Base-by-base conservation (phyloP, 2,888 invertebrate genomes). In the Nysson spinosus region DNA sequence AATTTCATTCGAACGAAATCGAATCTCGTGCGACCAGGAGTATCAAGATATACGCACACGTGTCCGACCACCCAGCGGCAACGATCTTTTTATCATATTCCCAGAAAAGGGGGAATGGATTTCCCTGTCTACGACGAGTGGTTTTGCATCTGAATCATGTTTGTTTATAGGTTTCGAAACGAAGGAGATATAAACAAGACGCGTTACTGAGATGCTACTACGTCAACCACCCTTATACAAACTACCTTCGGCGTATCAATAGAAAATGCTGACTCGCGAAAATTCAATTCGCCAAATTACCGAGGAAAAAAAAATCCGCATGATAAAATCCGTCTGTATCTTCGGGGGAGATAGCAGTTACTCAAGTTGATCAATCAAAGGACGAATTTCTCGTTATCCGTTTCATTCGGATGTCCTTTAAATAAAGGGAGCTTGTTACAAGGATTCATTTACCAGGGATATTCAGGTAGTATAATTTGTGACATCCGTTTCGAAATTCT, bases 281-380 rank as follows among this genome's bases (percentile, higher is more conserved):
- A 40, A 51, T 51, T 51, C 40, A 46, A 56, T 63, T 56, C 37
- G 35, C 26, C 26, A 30, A 56, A 64, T 65, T 64, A 56, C 40
- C 34, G 28, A 7, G 20, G 14, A 14, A 30, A 34, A 39, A 20
- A 39, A 26, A 52, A 22, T 28, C 32, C 64, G 28, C 46, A 24
- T 4, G 16, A 14, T 42, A 9, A 16, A 56, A 63, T 63, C 44
- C 42, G 24, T 51, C 43, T 17, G 35, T 17, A 17, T 16, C 14
- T 16, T 16, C 17, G 6, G 35, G 14, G 30, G 1, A 9, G 11
- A 30, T 30, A 4, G 9, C 11, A 43, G 37, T 34, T 57, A 46
- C 60, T 28, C 20, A 43, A 24, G 5, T 14, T 6, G 37, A 62
- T 58, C 60, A 50, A 58, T 62, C 58, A 12, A 9, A 28, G n/a